Conservation (phyloP, 2,113 vertebrate species). For the Alaudala cheleensis region DNA sequence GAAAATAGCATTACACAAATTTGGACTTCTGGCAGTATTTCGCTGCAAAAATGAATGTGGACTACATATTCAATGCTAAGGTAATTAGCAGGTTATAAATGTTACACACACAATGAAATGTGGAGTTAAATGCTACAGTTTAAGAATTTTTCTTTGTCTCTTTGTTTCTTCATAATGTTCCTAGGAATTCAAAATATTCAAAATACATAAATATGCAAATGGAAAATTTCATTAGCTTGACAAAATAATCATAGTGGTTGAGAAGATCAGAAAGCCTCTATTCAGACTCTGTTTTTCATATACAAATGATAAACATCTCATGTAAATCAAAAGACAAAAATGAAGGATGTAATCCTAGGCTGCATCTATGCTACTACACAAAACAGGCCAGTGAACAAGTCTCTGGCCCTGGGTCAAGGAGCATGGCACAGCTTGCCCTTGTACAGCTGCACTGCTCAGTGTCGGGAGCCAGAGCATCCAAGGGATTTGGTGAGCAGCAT, state of each 20-base stretch:
- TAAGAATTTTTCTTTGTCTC: neutral
- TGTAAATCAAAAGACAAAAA: neutral
- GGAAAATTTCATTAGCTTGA: neutral
- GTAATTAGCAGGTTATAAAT: neutral
- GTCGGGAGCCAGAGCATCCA: neutral
- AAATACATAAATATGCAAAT: neutral
- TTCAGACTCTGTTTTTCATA: neutral
- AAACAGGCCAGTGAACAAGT: neutral
- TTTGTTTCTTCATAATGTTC: neutral
- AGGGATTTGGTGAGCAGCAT: neutral
- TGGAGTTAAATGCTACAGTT: neutral
- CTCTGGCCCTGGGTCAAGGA: neutral
- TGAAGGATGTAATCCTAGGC: neutral
- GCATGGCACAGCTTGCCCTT: neutral
- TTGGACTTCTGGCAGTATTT: neutral
- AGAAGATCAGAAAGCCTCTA: neutral
- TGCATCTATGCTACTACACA: neutral
- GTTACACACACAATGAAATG: neutral
- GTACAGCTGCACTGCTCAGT: neutral
- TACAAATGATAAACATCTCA: neutral
- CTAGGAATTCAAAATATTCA: neutral
- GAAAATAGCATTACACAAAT: neutral
- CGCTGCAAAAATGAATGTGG: rapidly evolving
- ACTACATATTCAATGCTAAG: neutral
- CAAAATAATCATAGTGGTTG: neutral